Conservation (phyloP, 2,113 vertebrate genomes). For the Ictalurus punctatus region DNA sequence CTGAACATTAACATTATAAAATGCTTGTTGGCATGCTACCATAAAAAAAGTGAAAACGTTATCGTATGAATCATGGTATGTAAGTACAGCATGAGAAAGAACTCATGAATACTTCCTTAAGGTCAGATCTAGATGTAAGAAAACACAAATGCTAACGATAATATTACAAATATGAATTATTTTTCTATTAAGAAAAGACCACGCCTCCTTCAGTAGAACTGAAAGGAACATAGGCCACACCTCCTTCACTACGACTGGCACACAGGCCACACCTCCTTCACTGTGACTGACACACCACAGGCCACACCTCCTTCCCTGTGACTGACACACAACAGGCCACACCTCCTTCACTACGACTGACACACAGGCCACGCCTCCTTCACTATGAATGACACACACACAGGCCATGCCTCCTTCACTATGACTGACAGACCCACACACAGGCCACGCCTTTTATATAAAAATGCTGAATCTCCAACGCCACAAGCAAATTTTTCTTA, state of each 20-base stretch:
- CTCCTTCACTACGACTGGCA: too few species aligned
- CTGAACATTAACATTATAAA: neutral
- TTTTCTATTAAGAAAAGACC: neutral
- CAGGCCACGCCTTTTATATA: neutral
- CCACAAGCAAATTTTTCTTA: neutral
- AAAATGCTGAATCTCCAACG: neutral
- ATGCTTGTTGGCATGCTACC: neutral
- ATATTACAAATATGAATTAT: neutral
- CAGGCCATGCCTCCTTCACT: neutral
- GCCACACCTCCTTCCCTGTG: too few species aligned
- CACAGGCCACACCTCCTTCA: neutral
- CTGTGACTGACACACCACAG: neutral
- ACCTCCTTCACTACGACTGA: neutral
- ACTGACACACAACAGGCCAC: too few species aligned
- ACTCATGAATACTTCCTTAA: neutral
- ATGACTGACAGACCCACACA: neutral
- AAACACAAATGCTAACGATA: neutral
- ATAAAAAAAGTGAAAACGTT: too few species aligned
- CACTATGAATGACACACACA: neutral
- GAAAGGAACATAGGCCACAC: neutral
- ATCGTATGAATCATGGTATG: too few species aligned
- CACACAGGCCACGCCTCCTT: neutral
- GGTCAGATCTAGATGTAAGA: neutral
- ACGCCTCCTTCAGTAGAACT: neutral
- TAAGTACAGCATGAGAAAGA: too few species aligned